phyloP scores from a whole-genome alignment of 2,888 invertebrate species.

The Platycnemis pennipes region DNA sequence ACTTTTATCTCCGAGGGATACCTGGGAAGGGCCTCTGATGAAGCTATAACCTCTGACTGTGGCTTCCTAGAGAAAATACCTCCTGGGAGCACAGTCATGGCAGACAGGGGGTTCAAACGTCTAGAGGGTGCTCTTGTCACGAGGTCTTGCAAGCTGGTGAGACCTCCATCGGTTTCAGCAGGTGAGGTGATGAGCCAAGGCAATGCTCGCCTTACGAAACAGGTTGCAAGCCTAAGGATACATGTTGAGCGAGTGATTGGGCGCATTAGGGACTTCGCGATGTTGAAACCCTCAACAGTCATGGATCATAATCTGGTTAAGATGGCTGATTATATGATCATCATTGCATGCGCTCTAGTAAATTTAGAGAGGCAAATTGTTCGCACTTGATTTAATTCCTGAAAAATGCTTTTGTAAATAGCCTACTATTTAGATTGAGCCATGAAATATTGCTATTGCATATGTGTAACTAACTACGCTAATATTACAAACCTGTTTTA shows the following conservation, averaged over 20 bases:
- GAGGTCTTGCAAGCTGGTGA: conserved; percentile 26
- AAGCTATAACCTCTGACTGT: neutral
- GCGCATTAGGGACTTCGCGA: conserved; percentile 6
- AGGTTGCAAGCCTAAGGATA: conserved; percentile 51
- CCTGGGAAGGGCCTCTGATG: conserved; percentile 44
- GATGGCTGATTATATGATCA: neutral
- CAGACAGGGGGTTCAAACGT: conserved; percentile 68
- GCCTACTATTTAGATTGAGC: no score
- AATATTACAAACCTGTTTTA: no score
- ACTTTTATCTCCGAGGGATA: conserved; percentile 37
- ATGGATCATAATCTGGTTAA: neutral
- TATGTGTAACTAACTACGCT: no score
- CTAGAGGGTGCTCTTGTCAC: conserved; percentile 10
- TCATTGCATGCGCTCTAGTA: conserved; percentile 35
- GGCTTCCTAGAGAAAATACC: conserved; percentile 58
- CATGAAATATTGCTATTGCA: no score
- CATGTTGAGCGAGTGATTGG: conserved; percentile 43
- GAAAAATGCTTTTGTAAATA: no score
- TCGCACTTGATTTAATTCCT: no score
- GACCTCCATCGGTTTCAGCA: conserved; percentile 56
- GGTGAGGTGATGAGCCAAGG: conserved; percentile 41
- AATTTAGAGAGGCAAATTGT: no score
- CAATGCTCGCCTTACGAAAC: neutral
- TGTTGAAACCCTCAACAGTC: neutral
- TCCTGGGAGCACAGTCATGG: conserved; percentile 59